Conservation (phyloP, 2,113 vertebrate species). For the Sinocyclocheilus rhinocerous region DNA sequence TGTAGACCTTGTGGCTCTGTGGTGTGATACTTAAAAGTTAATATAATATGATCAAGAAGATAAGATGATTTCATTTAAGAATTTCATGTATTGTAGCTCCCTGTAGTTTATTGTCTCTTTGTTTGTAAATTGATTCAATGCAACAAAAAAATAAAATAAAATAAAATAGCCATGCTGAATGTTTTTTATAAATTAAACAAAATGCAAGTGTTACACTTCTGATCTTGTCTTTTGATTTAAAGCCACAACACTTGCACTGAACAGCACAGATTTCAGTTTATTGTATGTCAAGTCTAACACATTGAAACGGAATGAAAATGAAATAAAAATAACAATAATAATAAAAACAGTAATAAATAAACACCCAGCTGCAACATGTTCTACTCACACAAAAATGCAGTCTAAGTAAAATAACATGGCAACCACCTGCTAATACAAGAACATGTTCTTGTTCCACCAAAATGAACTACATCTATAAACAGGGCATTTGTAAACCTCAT, state of each 20-base stretch:
- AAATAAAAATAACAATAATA: slow-evolving; percentile 74
- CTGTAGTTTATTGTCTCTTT: neutral
- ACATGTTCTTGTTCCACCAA: slow-evolving; percentile 76
- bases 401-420: neutral
- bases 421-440: slow-evolving; percentile 43
- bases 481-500: neutral
- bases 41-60: neutral
- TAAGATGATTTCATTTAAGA: neutral
- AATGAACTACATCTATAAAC: slow-evolving; percentile 23
- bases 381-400: slow-evolving; percentile 16
- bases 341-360: slow-evolving; percentile 74
- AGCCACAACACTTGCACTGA: slow-evolving; percentile 78
- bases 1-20: neutral
- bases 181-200: neutral
- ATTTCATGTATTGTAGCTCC: neutral
- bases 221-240: neutral
- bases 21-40: neutral
- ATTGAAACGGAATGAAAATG: slow-evolving; percentile 88
- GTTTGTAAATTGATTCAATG: neutral
- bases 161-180: neutral
- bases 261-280: slow-evolving; percentile 98
- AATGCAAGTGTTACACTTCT: neutral
- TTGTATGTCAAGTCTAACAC: slow-evolving; percentile 98
- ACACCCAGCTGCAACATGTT: slow-evolving; percentile 13
- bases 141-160: neutral